Percentiles rank a stretch among this genome's conserved stretches.
Conservation (phyloP, 2,113 vertebrate species). For the Anguilla japonica region DNA sequence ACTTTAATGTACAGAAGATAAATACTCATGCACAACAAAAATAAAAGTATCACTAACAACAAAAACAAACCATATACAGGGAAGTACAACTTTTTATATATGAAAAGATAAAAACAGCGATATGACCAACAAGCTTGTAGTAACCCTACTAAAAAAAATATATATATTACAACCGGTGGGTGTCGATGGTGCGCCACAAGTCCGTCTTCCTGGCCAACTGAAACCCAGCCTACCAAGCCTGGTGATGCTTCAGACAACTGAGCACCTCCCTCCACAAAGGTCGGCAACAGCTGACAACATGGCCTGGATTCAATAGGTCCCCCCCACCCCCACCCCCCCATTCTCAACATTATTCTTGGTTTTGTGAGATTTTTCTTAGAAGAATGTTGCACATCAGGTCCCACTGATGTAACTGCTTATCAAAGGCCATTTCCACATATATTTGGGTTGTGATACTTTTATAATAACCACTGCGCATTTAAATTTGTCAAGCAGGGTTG, state of each 20-base stretch:
- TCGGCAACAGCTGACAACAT: neutral
- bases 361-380: neutral
- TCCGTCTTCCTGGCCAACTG: too few relatives aligned
- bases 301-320: neutral
- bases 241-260: too few relatives aligned
- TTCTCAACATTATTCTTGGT: neutral
- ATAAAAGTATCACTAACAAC: slow-evolving; percentile 9
- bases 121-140: too few relatives aligned
- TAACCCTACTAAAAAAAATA: too few relatives aligned
- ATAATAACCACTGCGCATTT: too few relatives aligned
- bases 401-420: neutral
- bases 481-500: neutral
- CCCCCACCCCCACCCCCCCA: too few relatives aligned
- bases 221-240: too few relatives aligned
- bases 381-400: neutral
- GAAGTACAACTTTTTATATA: neutral
- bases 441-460: neutral
- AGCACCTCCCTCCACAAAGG: too few relatives aligned
- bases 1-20: neutral
- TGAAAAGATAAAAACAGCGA: too few relatives aligned
- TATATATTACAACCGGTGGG: too few relatives aligned
- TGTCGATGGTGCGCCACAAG: too few relatives aligned
- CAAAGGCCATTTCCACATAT: neutral
- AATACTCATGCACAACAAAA: neutral
- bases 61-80: neutral